Evolutionary conservation across 2,113 vertebrate genomes (phyloP), one percentile per base, ranked within the genome.

Genomic region (Ptilonorhynchus violaceus): DNA sequence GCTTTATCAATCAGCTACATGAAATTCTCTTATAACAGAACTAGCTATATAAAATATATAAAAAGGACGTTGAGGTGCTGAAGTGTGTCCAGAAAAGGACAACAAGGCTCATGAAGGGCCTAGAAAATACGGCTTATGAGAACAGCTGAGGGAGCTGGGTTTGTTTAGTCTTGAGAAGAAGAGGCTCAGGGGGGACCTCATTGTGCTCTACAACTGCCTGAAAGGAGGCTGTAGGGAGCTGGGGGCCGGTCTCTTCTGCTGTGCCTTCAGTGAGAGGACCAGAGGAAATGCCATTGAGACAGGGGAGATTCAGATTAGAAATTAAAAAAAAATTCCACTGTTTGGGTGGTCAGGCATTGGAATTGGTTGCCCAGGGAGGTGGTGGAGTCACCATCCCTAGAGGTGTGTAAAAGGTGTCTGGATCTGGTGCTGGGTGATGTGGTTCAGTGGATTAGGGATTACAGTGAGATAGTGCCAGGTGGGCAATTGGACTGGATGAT

Each of bases 171-270:
- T 66, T 20, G 23, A 19, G 20, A n/a, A 30, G 27, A 67, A 7
- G 16, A 60, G 24, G 28, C 11, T 82, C 6, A 0, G 13, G 15
- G 6, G 6, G 12, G 1, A 53, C 23, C 39, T 60, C 39, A 47
- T 2, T 0, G 0, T 47, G 47, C 39, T 16, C 39, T 4, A 24
- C 19, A 30, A 31, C 3, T 30, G n/a, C 69, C 53, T 68, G 62
- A 62, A 68, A 60, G 16, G 53, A 41, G n/a, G 12, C 10, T 35
- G 30, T 3, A 4, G 41, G 27, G 46, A 76, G 47, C 11, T 31
- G 30, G 1, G 25, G 47, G 8, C 24, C 0, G 0, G 37, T 59
- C 37, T 44, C 52, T 59, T 59, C 33, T 37, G 9, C 37, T 60
- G 49, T 62, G n/a, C 41, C n/a, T 63, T 47, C 39, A 55, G n/a